Evolutionary conservation across 2,113 vertebrate species (phyloP).

Genomic region (Grallaria varia): DNA sequence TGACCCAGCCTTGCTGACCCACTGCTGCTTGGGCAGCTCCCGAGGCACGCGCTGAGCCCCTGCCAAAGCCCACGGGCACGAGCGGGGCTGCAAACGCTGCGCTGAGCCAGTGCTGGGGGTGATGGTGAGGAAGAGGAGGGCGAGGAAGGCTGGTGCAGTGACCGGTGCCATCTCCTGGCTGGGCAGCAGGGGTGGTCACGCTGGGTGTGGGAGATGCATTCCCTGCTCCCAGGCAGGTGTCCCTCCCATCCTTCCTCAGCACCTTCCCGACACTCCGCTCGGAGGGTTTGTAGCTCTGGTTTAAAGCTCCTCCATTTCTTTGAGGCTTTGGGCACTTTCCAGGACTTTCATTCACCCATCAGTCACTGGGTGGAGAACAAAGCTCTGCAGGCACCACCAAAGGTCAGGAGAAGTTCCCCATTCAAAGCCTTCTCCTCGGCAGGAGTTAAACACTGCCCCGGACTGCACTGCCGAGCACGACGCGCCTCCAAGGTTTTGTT

Average conservation of each 20-base stretch:
- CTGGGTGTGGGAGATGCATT: rapidly evolving
- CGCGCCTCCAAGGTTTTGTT: background rate
- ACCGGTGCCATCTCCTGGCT: background rate
- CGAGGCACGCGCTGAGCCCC: background rate
- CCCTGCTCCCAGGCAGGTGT: background rate
- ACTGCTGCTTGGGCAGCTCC: background rate
- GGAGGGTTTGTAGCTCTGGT: background rate
- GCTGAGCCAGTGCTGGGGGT: background rate
- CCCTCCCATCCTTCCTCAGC: background rate
- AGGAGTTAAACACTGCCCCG: background rate
- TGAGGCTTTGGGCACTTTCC: background rate
- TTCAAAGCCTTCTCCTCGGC: background rate
- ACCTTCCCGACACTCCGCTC: rapidly evolving
- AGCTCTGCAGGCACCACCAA: background rate
- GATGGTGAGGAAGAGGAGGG: background rate
- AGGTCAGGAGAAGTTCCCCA: background rate
- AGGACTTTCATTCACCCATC: background rate
- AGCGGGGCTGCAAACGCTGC: background rate
- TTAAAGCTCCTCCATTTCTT: background rate
- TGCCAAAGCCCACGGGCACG: background rate
- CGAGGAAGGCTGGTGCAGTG: background rate
- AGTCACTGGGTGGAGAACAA: background rate
- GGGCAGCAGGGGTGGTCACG: background rate
- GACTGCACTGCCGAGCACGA: background rate
- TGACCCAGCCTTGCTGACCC: background rate